Conservation (phyloP, 2,888 invertebrate genomes). For the Drosophila neotestacea region DNA sequence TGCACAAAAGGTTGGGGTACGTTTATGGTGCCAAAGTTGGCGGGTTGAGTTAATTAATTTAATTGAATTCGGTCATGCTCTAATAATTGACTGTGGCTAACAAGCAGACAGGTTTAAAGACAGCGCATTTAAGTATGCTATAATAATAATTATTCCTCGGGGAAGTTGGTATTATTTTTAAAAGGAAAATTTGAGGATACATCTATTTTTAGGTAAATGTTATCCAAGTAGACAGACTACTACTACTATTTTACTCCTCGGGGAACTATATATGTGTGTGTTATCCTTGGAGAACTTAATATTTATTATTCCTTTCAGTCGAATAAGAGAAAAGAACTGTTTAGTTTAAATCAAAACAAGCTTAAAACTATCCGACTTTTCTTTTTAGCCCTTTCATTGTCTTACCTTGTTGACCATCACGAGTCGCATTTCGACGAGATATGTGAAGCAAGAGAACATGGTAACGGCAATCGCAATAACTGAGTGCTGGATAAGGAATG, state of each 20-base stretch:
- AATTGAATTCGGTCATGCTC: conserved; percentile 53
- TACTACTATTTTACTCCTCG: neutral
- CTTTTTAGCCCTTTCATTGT: neutral
- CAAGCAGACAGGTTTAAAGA: conserved; percentile 5
- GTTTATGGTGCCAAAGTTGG: conserved; percentile 21
- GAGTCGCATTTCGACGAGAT: conserved; percentile 80
- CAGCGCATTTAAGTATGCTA: conserved; percentile 14
- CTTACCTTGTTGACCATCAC: conserved; percentile 83
- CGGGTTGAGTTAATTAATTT: conserved; percentile 56
- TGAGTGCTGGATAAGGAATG: conserved; percentile 83
- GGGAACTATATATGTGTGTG: neutral
- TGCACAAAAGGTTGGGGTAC: neutral
- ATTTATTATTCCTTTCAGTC: too few relatives aligned
- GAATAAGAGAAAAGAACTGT: too few relatives aligned
- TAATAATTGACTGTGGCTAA: conserved; percentile 21
- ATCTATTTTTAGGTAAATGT: too few relatives aligned
- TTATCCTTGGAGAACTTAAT: too few relatives aligned
- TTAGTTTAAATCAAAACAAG: too few relatives aligned
- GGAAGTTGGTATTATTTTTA: too few relatives aligned
- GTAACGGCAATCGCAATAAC: conserved; percentile 78
- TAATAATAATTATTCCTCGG: too few relatives aligned
- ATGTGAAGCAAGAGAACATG: conserved; percentile 75
- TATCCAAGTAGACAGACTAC: neutral
- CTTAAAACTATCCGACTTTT: neutral
- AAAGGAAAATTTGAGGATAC: too few relatives aligned